Base-by-base conservation (phyloP, 2,113 vertebrate species). In the Pluvialis apricaria region DNA sequence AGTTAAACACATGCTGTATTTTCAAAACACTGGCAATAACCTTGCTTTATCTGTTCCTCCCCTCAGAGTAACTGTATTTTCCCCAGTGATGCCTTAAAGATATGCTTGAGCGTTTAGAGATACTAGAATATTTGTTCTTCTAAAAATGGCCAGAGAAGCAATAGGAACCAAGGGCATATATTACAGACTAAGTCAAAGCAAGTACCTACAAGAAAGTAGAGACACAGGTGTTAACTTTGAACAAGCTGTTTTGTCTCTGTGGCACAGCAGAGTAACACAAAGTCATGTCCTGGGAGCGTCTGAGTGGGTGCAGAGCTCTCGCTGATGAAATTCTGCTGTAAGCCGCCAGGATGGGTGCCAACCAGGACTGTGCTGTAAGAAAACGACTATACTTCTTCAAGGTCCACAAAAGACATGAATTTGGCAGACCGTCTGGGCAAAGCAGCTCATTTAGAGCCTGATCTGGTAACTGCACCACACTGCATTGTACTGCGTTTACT, bases 391-490 rank as follows among this genome's bases (percentile, higher is more conserved):
- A 45, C 2, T 8, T 28, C 5, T 49, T 57, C 10, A 29, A 13
- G 64, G 40, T n/a, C 13, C 55, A 71, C 42, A 54, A 51, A 25
- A 21, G n/a, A 79, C 28, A 14, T 1, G 5, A 7, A 29, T 85
- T 87, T 38, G 61, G 26, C 62, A 49, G 20, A 8, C 11, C 2
- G 1, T 5, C 19, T 21, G 49, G 14, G 38, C 19, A 78, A 77
- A 86, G 42, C 55, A 80, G 54, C 31, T 77, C 19, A 61, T 77
- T 69, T 44, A 58, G 71, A 86, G 51, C 4, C 18, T 58, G 31
- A 16, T 71, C 22, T 62, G 28, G 36, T 61, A 68, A 28, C 15
- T 0, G 0, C 10, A 61, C 17, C 13, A 5, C 25, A 22, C 31
- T 51, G 54, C 29, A 7, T 11, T 31, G 20, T 52, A 21, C n/a